A percentile compares a stretch with the other conserved stretches of the same genome.
Evolutionary conservation across 2,113 vertebrate species (phyloP).

Genomic region (Sinocyclocheilus grahami): DNA sequence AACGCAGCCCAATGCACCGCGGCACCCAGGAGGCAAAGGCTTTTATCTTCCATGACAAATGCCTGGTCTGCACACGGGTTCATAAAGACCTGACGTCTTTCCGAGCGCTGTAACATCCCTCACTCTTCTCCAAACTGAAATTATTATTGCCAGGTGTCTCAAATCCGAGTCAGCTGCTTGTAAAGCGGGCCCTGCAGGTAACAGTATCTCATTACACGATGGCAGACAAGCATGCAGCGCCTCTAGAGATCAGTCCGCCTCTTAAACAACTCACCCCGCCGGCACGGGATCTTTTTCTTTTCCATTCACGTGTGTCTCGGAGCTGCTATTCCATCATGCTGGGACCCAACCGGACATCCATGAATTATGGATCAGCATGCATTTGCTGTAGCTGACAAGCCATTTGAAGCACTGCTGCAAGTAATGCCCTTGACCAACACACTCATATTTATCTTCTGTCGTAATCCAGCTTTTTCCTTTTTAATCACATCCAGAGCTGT

Average conservation of each 20-base stretch:
- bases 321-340: constrained; percentile 20
- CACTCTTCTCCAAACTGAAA: not conserved
- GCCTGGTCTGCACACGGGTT: not conserved
- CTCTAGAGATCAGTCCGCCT: not conserved
- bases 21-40: not conserved
- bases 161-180: constrained; percentile 19
- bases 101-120: not conserved
- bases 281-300: not conserved
- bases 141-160: not conserved
- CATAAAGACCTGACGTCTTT: constrained; percentile 8
- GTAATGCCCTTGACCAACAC: not conserved
- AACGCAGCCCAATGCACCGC: not conserved
- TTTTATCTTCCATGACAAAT: constrained; percentile 36
- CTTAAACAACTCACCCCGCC: not conserved
- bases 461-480: not conserved
- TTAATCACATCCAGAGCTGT: not conserved
- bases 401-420: not conserved
- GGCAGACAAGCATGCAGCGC: not conserved
- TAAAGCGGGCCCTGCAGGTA: constrained; percentile 15
- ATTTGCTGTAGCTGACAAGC: not conserved
- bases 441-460: constrained; percentile 1
- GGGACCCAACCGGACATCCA: not conserved
- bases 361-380: not conserved
- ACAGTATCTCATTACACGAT: not conserved
- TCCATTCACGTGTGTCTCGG: not conserved